Base-by-base conservation (phyloP, 2,113 vertebrate species). In the Alligator sinensis region DNA sequence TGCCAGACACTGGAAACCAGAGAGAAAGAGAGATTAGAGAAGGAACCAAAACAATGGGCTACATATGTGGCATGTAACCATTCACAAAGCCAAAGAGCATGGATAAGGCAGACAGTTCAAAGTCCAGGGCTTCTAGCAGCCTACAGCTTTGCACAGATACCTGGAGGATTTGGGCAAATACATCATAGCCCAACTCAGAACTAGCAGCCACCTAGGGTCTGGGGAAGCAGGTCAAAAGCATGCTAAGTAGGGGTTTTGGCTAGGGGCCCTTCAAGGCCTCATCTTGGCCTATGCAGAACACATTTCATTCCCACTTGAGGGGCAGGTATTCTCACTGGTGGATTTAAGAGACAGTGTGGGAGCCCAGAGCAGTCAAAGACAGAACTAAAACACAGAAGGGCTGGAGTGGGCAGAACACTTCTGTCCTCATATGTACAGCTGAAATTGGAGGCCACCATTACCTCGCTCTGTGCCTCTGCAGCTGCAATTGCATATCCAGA, bases 401-500 rank as follows among this genome's bases (percentile, higher is more conserved):
- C 60, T 86, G 57, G 60, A 77, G 28, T 63, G 74, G 74, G 62
- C 30, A 64, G 19, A 47, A 62, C 12, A 34, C 75, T 9, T 83
- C 25, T 63, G 11, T 25, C 11, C 62, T 12, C 15, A 10, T 0
- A 0, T 0, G 0, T 11, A 38, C 2, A 15, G 54, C 59, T 70
- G 90, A 58, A 84, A 64, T 68, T 77, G 54, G 76, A 89, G 91
- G 87, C 92, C 90, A 84, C 55, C 0, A 59, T 98, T 98, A 99
- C 99, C 98, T 99, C 99, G 95, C 99, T 98, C 92, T 99, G 99
- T 54, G 98, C 98, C 95, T 99, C 99, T 47, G 97, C 97, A 0
- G 98, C 98, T 68, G 98, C 98, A 95, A 99, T 96, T 93, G 98
- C 98, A 21, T 99, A 99, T 96, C 99, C 99, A 1, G 99, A 99